phyloP scores from a whole-genome alignment of 2,113 vertebrate genomes.

The Dicerorhinus sumatrensis region DNA sequence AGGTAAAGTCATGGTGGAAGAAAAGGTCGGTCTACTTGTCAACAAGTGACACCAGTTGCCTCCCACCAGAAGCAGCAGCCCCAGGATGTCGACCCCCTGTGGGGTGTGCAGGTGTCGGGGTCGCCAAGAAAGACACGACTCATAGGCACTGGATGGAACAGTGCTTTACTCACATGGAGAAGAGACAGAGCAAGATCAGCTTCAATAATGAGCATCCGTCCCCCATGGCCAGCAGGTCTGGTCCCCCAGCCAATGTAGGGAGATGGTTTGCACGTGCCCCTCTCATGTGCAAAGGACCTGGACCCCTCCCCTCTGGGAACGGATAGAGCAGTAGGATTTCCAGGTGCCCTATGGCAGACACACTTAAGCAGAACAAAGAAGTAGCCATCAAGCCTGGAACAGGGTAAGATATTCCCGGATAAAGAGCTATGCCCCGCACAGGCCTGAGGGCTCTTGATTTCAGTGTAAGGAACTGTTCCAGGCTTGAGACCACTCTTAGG shows the following conservation, averaged over 20 bases:
- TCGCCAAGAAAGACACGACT: neutral
- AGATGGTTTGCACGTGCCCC: rapidly evolving
- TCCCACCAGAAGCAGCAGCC: neutral
- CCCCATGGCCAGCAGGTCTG: rapidly evolving
- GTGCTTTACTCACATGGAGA: too few relatives aligned
- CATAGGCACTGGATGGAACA: neutral
- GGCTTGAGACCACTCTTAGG: neutral
- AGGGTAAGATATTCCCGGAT: neutral
- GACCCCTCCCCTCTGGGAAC: neutral
- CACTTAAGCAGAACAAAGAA: neutral
- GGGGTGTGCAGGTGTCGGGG: neutral
- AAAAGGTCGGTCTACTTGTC: neutral
- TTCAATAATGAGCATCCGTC: neutral
- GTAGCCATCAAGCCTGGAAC: neutral
- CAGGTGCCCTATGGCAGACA: neutral
- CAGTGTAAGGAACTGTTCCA: neutral
- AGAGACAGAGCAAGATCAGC: neutral
- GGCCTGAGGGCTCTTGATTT: neutral
- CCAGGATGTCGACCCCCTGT: neutral
- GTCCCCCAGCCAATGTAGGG: too few relatives aligned
- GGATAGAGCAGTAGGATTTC: neutral
- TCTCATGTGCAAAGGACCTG: too few relatives aligned
- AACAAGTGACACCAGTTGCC: neutral
- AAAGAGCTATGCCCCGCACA: neutral
- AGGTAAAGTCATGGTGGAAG: neutral